Conservation (phyloP, 2,797 vertebrate genomes). For the Melanotaenia parkinsoni region DNA sequence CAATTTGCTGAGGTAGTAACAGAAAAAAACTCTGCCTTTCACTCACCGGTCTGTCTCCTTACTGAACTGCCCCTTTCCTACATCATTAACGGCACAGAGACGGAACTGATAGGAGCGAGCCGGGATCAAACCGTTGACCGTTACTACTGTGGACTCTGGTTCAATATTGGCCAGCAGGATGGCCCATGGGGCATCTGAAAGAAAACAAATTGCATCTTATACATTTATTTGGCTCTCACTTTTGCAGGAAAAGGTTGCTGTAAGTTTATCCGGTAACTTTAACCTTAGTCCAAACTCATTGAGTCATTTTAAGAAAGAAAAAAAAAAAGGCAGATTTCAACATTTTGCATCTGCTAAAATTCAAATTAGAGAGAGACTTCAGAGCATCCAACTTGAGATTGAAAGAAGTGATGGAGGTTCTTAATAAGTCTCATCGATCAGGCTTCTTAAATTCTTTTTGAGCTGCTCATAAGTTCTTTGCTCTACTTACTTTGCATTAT, state of each 20-base stretch:
- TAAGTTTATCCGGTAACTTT: not conserved
- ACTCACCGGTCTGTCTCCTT: slow-evolving; percentile 95
- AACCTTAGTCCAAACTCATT: not conserved
- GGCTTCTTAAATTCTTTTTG: slow-evolving; percentile 35
- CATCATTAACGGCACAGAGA: slow-evolving; percentile 93
- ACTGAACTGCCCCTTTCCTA: slow-evolving; percentile 96
- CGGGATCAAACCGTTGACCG: slow-evolving; percentile 90
- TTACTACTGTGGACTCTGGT: slow-evolving; percentile 86
- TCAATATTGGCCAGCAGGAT: slow-evolving; percentile 91
- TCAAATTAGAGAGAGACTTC: not conserved
- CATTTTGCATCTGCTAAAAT: not conserved
- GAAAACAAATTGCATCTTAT: not conserved
- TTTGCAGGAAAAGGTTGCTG: not conserved
- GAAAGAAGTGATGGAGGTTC: slow-evolving; percentile 34
- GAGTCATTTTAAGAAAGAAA: not conserved
- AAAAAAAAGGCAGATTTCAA: slow-evolving; percentile 3
- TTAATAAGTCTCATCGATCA: slow-evolving; percentile 42
- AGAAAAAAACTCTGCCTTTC: slow-evolving; percentile 8
- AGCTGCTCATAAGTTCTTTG: slow-evolving; percentile 7
- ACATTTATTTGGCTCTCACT: not conserved
- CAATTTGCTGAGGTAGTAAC: not conserved
- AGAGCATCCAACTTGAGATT: not conserved
- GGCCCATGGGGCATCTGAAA: slow-evolving; percentile 92
- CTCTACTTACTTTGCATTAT: slow-evolving; percentile 10
- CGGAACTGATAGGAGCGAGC: slow-evolving; percentile 97